Conservation (phyloP, 2,888 invertebrate genomes). For the Anthophora plumipes region DNA sequence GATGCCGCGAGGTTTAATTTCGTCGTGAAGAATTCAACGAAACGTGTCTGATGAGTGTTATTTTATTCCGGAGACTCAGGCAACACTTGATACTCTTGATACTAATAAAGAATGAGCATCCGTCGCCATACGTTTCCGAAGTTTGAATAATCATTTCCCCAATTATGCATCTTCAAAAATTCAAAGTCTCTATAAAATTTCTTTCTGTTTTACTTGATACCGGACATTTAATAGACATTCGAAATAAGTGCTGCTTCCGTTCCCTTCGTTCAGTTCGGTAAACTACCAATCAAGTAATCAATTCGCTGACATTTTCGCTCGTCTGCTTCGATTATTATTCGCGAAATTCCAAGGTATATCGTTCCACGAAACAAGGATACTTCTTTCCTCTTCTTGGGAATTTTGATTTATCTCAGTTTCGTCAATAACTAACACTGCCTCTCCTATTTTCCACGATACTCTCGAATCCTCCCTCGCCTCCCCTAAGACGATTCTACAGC, state of each 20-base stretch:
- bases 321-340: slow-evolving; percentile 19
- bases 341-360: background rate
- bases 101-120: background rate
- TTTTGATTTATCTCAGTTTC: slow-evolving; percentile 10
- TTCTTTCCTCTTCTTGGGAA: slow-evolving; percentile 8
- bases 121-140: background rate
- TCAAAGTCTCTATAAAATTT: background rate
- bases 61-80: background rate
- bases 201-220: background rate
- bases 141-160: background rate
- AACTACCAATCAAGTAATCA: slow-evolving; percentile 1
- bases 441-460: background rate
- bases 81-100: background rate
- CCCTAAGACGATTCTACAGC: background rate
- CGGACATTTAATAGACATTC: background rate
- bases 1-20: background rate
- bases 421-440: slow-evolving; percentile 16
- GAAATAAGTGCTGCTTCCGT: background rate
- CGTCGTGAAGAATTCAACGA: background rate
- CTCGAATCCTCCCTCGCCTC: too few relatives aligned
- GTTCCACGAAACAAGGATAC: background rate
- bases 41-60: background rate
- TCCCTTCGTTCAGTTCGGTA: background rate
- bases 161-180: background rate
- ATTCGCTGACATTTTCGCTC: slow-evolving; percentile 8